Percentiles rank a stretch among this genome's conserved stretches.
Evolutionary conservation across 2,113 vertebrate genomes (phyloP).

Genomic region (Thamnaconus septentrionalis): DNA sequence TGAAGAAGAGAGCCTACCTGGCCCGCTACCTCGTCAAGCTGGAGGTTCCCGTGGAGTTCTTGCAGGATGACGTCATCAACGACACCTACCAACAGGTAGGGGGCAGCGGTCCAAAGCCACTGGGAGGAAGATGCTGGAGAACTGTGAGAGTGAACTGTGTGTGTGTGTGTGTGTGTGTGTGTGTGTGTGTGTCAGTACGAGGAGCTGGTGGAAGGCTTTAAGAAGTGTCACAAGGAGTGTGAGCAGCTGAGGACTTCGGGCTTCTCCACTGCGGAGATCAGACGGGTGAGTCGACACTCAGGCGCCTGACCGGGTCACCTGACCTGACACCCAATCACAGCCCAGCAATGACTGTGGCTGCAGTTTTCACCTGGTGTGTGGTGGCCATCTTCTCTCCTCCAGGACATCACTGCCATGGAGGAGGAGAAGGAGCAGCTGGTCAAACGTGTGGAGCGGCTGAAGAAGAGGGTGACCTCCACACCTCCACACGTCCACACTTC

Average conservation of each 20-base stretch:
- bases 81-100: constrained; percentile 90
- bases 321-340: too few species aligned
- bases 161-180: neutral
- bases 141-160: too few species aligned
- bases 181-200: constrained; percentile 82
- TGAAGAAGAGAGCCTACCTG: constrained; percentile 95
- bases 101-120: neutral
- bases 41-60: constrained; percentile 91
- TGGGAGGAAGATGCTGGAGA: too few species aligned
- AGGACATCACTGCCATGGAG: constrained; percentile 97
- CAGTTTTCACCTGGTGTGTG: too few species aligned
- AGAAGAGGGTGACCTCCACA: constrained; percentile 85
- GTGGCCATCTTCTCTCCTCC: constrained; percentile 14
- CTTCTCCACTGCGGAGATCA: constrained; percentile 94
- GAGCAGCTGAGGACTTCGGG: constrained; percentile 92
- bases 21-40: constrained; percentile 91
- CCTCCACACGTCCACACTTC: too few species aligned
- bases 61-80: constrained; percentile 88
- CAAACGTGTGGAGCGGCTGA: constrained; percentile 93
- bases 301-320: too few species aligned
- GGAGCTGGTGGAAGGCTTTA: constrained; percentile 94
- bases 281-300: constrained; percentile 91
- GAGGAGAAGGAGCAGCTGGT: constrained; percentile 95
- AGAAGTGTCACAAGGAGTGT: constrained; percentile 92
- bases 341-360: too few species aligned